Evolutionary conservation across 2,113 vertebrate genomes (phyloP).

Genomic region (Myotis yumanensis): DNA sequence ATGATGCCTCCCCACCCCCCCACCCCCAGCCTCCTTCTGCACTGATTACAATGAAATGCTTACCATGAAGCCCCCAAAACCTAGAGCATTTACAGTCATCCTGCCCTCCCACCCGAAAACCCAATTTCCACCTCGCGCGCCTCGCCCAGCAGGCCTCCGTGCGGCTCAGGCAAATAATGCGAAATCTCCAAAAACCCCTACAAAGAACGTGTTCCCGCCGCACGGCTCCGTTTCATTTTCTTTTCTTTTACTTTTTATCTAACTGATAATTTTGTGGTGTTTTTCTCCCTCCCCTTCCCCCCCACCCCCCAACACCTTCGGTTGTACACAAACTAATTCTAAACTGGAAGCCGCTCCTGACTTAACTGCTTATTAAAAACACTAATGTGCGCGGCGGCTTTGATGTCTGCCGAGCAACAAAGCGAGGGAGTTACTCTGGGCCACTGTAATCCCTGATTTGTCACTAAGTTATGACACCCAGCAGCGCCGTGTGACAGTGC

Average conservation of each 20-base stretch:
- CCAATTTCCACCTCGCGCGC: slow-evolving; percentile 63
- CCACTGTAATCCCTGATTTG: slow-evolving; percentile 90
- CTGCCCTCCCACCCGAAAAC: slow-evolving; percentile 48
- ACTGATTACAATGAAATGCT: slow-evolving; percentile 31
- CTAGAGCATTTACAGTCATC: neutral
- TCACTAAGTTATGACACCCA: slow-evolving; percentile 90
- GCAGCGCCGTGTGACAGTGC: slow-evolving; percentile 88
- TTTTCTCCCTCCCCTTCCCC: neutral
- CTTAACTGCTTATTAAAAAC: slow-evolving; percentile 94
- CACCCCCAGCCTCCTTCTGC: neutral
- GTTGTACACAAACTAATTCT: slow-evolving; percentile 85
- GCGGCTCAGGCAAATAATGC: slow-evolving; percentile 81
- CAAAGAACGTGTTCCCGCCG: slow-evolving; percentile 46
- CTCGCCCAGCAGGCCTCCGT: slow-evolving; percentile 49
- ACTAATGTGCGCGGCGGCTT: slow-evolving; percentile 92
- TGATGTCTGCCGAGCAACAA: slow-evolving; percentile 93
- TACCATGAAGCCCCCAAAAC: neutral
- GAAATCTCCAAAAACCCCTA: slow-evolving; percentile 27
- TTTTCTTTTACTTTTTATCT: slow-evolving; percentile 72
- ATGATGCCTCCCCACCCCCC: slow-evolving; percentile 17
- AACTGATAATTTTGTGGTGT: slow-evolving; percentile 70
- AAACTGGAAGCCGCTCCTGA: slow-evolving; percentile 84
- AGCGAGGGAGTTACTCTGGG: slow-evolving; percentile 86
- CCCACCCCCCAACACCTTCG: slow-evolving; percentile 1
- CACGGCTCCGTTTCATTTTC: slow-evolving; percentile 63